Percentiles rank a stretch among this genome's conserved stretches.
These are phyloP conservation scores for Euplagia quadripunctaria DNA, from an alignment of 2,888 invertebrate genomes.

Conservation along the genomic window DNA sequence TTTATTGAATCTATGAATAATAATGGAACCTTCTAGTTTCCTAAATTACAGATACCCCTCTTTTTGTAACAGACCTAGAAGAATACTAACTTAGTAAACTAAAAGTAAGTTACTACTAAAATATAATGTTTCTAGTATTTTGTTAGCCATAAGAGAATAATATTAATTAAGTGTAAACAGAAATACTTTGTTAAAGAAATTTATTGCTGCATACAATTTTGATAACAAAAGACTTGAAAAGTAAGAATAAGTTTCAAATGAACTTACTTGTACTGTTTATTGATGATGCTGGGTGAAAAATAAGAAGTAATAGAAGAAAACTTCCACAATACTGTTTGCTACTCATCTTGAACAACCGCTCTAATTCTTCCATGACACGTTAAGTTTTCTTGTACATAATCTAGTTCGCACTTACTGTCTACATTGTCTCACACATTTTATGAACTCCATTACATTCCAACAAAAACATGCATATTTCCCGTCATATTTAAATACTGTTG, in stretches of 20 bases:
- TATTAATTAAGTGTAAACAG: neutral
- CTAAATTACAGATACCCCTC: too few relatives aligned
- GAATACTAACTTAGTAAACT: too few relatives aligned
- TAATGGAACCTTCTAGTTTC: too few relatives aligned
- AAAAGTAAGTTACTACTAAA: too few relatives aligned
- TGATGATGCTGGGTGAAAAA: constrained; percentile 53
- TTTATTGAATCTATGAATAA: too few relatives aligned
- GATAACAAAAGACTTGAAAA: constrained; percentile 1
- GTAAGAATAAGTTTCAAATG: neutral
- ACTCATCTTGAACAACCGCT: constrained; percentile 80
- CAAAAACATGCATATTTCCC: constrained; percentile 27
- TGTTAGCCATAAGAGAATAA: neutral
- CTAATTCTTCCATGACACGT: constrained; percentile 82
- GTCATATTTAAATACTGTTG: constrained; percentile 69
- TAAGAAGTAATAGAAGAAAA: constrained; percentile 61
- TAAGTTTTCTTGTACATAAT: constrained; percentile 40
- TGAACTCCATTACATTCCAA: constrained; percentile 32
- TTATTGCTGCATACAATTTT: neutral
- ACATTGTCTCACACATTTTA: constrained; percentile 41
- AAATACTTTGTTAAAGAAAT: neutral
- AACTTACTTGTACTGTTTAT: constrained; percentile 74
- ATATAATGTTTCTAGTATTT: neutral
- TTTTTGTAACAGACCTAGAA: too few relatives aligned
- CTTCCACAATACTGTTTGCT: constrained; percentile 62
- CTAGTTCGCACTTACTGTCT: constrained; percentile 44